Evolutionary conservation across 2,888 invertebrate species (phyloP).

Genomic region (Aplocera efformata): DNA sequence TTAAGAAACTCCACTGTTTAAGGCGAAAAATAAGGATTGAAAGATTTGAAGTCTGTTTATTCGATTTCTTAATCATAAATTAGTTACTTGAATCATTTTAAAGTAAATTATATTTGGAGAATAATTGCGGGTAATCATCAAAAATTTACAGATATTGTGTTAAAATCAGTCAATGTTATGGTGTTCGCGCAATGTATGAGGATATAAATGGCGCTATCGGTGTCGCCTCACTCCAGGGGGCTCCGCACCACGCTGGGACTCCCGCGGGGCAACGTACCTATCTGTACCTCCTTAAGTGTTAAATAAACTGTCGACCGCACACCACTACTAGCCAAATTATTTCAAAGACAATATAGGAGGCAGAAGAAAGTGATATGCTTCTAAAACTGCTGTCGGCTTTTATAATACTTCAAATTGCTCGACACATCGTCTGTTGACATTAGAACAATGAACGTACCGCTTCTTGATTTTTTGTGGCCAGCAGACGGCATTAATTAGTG

Average conservation of each 20-base stretch:
- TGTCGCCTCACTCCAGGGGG: slow-evolving; percentile 49
- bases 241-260: slow-evolving; percentile 48
- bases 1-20: too few relatives aligned
- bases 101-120: too few relatives aligned
- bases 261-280: slow-evolving; percentile 38
- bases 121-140: neutral
- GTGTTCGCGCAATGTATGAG: slow-evolving; percentile 43
- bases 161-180: slow-evolving; percentile 46
- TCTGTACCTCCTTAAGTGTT: slow-evolving; percentile 56
- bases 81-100: too few relatives aligned
- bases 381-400: slow-evolving; percentile 29
- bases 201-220: slow-evolving; percentile 60
- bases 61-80: too few relatives aligned
- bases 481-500: slow-evolving; percentile 74
- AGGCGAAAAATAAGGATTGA: too few relatives aligned
- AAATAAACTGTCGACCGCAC: slow-evolving; percentile 62
- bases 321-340: slow-evolving; percentile 25
- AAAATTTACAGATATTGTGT: slow-evolving; percentile 47
- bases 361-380: slow-evolving; percentile 15
- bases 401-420: slow-evolving; percentile 33
- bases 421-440: slow-evolving; percentile 53
- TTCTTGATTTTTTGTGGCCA: slow-evolving; percentile 58
- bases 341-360: slow-evolving; percentile 14
- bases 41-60: too few relatives aligned
- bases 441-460: slow-evolving; percentile 63